phyloP scores from a whole-genome alignment of 2,797 vertebrate genomes.

The Rhyacichthys aspro region DNA sequence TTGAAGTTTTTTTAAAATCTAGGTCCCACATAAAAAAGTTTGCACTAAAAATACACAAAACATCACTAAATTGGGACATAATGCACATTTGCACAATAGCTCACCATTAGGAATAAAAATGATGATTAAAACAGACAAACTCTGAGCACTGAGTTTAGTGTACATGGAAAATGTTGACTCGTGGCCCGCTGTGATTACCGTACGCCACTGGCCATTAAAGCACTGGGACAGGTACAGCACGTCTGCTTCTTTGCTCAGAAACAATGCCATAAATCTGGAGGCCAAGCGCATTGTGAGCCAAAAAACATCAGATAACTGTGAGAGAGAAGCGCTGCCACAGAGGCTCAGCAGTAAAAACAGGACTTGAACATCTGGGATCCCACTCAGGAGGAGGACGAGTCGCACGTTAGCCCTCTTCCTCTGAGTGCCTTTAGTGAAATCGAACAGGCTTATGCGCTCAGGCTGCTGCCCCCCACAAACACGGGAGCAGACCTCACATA shows the following conservation, averaged over 20 bases:
- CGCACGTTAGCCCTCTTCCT: conserved; percentile 44
- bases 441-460: conserved; percentile 37
- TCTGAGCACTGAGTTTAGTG: not conserved
- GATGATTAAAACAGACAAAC: conserved; percentile 10
- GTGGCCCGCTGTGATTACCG: not conserved
- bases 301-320: conserved; percentile 12
- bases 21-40: no score
- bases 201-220: not conserved
- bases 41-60: no score
- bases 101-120: conserved; percentile 5
- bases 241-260: conserved; percentile 17
- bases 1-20: no score
- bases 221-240: not conserved
- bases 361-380: conserved; percentile 63
- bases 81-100: conserved; percentile 5
- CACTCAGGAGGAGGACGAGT: conserved; percentile 49
- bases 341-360: conserved; percentile 21
- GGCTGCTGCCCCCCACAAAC: conserved; percentile 47
- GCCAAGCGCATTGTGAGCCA: conserved; percentile 2
- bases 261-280: conserved; percentile 12
- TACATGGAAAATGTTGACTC: conserved; percentile 12
- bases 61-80: not conserved
- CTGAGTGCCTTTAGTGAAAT: conserved; percentile 38
- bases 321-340: conserved; percentile 3
- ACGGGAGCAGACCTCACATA: not conserved